A percentile compares a stretch with the other conserved stretches of the same genome.
Evolutionary conservation across 2,113 vertebrate species (phyloP).

Genomic region (Pycnonotus jocosus): DNA sequence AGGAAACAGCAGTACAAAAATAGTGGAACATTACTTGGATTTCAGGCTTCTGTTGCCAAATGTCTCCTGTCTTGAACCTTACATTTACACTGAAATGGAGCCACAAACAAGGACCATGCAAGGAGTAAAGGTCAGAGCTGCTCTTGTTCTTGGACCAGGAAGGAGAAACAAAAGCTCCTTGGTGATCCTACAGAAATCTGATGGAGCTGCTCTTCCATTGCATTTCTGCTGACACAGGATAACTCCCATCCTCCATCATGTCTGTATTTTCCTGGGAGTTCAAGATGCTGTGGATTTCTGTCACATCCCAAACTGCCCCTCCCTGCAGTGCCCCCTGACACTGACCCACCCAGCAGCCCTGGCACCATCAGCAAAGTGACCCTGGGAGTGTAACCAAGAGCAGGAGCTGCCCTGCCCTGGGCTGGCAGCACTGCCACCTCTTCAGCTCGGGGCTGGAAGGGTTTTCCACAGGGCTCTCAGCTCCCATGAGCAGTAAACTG

Average conservation of each 20-base stretch:
- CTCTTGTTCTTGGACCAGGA: not conserved
- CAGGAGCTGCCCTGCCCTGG: not conserved
- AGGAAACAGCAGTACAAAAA: not conserved
- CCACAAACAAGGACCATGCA: not conserved
- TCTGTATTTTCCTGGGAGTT: not conserved
- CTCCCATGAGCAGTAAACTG: not conserved
- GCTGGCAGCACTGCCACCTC: not conserved
- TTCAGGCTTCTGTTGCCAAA: not conserved
- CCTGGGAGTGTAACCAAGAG: not conserved
- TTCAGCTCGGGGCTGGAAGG: not conserved
- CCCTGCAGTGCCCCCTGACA: not conserved
- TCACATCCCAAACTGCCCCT: not conserved
- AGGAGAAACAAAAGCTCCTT: not conserved
- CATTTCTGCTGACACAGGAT: not conserved
- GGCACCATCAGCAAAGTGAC: not conserved
- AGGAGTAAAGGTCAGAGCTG: not conserved
- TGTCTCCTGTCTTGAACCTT: not conserved
- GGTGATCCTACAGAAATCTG: rapidly evolving
- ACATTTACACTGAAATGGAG: not conserved
- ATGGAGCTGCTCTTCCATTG: not conserved
- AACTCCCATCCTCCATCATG: not conserved
- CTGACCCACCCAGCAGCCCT: not conserved
- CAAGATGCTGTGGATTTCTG: not conserved
- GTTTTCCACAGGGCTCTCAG: not conserved
- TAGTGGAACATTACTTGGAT: not conserved